phyloP scores from a whole-genome alignment of 2,797 vertebrate species.

The Hydrophis major region DNA sequence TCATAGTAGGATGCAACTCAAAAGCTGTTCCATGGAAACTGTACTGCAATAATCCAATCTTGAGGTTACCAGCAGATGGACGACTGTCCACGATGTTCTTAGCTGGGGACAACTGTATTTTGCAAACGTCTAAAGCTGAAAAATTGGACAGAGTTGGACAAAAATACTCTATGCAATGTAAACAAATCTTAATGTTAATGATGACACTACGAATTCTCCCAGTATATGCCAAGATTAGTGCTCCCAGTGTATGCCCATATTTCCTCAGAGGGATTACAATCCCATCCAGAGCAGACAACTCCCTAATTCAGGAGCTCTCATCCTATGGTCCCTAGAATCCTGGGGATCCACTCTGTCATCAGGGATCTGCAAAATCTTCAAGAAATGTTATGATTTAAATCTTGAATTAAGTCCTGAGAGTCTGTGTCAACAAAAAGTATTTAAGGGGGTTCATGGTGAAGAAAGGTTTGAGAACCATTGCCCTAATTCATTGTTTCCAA shows the following conservation, averaged over 20 bases:
- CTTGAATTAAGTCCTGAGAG: not conserved
- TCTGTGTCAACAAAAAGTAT: not conserved
- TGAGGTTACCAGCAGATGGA: not conserved
- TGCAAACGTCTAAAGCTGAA: not conserved
- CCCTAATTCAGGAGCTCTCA: not conserved
- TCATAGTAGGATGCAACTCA: not conserved
- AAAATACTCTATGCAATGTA: not conserved
- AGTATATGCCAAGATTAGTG: not conserved
- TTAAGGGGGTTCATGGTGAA: not conserved
- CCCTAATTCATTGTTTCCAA: not conserved
- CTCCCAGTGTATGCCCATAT: not conserved
- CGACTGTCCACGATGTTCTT: not conserved
- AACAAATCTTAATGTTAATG: not conserved
- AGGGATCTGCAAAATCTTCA: not conserved
- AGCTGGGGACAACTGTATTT: not conserved
- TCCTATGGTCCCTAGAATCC: not conserved
- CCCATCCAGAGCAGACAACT: not conserved
- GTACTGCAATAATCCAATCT: not conserved
- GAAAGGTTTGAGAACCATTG: not conserved
- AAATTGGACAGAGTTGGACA: not conserved
- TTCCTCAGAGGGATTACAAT: not conserved
- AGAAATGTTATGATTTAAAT: not conserved
- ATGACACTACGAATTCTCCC: not conserved
- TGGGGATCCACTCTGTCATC: not conserved
- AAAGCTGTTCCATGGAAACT: not conserved